These are phyloP conservation scores for Heloderma charlesbogerti DNA, from an alignment of 2,113 vertebrate species.

Conservation along the genomic window DNA sequence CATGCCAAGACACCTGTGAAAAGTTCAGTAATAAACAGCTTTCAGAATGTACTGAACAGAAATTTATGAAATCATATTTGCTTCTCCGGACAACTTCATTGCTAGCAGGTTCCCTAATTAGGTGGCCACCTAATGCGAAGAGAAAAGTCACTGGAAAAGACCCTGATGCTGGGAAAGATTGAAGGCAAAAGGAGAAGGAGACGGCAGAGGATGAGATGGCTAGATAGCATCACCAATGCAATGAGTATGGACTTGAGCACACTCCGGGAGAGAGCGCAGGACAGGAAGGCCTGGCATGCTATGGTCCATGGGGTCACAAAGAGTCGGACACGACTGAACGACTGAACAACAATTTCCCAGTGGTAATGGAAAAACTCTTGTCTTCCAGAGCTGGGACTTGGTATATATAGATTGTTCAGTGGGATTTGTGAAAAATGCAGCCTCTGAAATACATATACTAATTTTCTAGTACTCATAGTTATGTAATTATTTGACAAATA, in stretches of 20 bases:
- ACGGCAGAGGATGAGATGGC: no score
- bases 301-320: no score
- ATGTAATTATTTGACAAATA: conserved; percentile 18
- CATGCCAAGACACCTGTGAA: not conserved
- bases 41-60: not conserved
- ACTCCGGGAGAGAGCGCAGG: no score
- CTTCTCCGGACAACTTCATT: not conserved
- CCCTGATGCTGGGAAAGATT: no score
- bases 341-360: conserved; percentile 6
- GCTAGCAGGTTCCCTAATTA: not conserved
- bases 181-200: no score
- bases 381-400: not conserved
- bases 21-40: not conserved
- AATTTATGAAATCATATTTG: not conserved
- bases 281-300: no score
- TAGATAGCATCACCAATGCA: no score
- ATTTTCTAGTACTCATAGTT: not conserved
- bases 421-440: not conserved
- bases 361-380: not conserved
- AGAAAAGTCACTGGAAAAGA: no score
- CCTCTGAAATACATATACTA: not conserved
- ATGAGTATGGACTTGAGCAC: no score
- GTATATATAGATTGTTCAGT: not conserved
- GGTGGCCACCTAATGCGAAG: no score
- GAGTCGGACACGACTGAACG: no score